Base-by-base conservation (phyloP, 2,888 invertebrate genomes). In the Glyphotaelius pellucidus region DNA sequence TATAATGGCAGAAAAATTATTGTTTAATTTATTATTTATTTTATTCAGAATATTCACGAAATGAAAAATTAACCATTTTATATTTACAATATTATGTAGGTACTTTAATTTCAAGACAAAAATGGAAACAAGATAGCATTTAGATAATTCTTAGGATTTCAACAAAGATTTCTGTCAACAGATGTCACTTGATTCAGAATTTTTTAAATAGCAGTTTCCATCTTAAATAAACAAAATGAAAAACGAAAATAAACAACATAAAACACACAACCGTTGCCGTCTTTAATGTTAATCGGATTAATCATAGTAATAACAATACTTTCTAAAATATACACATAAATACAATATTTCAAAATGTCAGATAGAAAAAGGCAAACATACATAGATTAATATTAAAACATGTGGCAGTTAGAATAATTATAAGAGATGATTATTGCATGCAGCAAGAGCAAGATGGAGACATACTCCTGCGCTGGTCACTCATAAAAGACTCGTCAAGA, bases 401-500 rank as follows among this genome's bases (percentile, higher is more conserved):
- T 19, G 84, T 84, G 84, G 84, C 84, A 84, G 84, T 84, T 84
- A 84, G 35, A 83, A 32, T 84, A 84, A 84, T 67, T 35, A 35
- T 35, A 84, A 35, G 19, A 35, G 32, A 32, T 35, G 32, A 84
- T 32, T 87, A 92, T 86, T 92, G 92, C 89, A 93, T 91, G 88
- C 93, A 93, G 89, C 93, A 93, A 30, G 92, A 92, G 83, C 91
- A 93, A 12, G 91, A 92, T 12, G 91, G 90, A 81, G 92, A 90
- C 35, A 81, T 42, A 52, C 38, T 89, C 80, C 89, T 52, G 42
- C 80, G 84, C 52, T 80, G 89, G 35, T 90, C 90, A 35, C 80
- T 84, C 9, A 67, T 80, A 38, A 91, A 80, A 32, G 88, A 80
- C 19, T 92, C 90, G n/a, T 90, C 89, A 7, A 90, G 83, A 32